Base-by-base conservation (phyloP, 35 echinoderm and acorn worm species). In the Heliocidaris erythrogramma region DNA sequence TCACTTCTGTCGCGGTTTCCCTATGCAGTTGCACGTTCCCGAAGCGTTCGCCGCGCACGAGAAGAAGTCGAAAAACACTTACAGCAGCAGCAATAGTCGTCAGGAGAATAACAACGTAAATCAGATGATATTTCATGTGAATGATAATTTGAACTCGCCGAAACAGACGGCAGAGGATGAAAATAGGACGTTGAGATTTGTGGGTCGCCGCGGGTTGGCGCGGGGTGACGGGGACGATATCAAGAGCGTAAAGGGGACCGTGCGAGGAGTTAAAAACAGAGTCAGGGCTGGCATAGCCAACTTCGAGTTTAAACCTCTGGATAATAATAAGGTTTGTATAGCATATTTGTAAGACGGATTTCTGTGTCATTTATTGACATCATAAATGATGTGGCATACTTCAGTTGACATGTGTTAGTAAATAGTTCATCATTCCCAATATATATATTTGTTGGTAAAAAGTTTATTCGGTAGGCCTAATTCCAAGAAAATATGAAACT, bases 241-340 rank as follows among this genome's bases (percentile, higher is more conserved):
- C 32, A 99, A 92, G 84, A 97, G 96, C 69, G 31, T 78, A 13
- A 97, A 99, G 42, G 96, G 98, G 27, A 99, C 98, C 0, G 96
- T 99, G 7, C 59, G 98, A 47, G 98, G 98, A 29, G 98, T 99
- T 9, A 96, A 96, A 61, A 99, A 99, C 94, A 49, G 98, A 13
- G 98, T 99, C 31, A 85, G 96, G 65, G 98, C 98, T 48, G 98
- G 98, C 69, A 97, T 99, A 65, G 95, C 97, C 32, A 97, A 99
- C 47, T 99, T 99, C 94, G 96, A 94, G 59, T 97, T 96, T 94
- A 97, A 97, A 94, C 96, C 98, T 27, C 90, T 99, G 52, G 95
- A 97, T 91, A 50, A 96, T 88, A 94, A 85, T 29, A 96, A 94
- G 86, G 97, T 98, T 94, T 96, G 95, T 94, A 49, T 93, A 48